phyloP scores from a whole-genome alignment of 1,140 invertebrate species.

The Nymphalis io region DNA sequence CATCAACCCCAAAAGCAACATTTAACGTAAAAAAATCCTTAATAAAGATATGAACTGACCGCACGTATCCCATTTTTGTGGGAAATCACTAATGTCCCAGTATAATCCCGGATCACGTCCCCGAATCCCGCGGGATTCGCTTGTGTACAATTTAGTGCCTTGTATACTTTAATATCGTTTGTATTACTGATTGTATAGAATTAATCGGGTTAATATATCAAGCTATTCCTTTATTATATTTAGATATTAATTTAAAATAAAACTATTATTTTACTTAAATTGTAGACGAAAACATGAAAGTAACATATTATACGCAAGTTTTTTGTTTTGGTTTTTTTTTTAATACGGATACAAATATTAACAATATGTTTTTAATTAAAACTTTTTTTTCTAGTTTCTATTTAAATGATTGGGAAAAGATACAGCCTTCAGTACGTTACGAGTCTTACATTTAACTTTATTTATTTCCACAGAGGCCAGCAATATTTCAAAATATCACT shows the following conservation, averaged over 20 bases:
- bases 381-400: too few species aligned
- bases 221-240: background rate
- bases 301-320: too few species aligned
- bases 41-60: slow-evolving; percentile 22
- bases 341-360: too few species aligned
- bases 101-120: slow-evolving; percentile 33
- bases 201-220: background rate
- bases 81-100: slow-evolving; percentile 34
- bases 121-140: slow-evolving; percentile 21
- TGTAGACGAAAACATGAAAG: too few species aligned
- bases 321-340: too few species aligned
- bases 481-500: too few species aligned
- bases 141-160: slow-evolving; percentile 24
- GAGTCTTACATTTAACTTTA: too few species aligned
- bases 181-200: background rate
- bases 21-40: slow-evolving; percentile 2
- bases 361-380: too few species aligned
- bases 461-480: too few species aligned
- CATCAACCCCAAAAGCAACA: background rate
- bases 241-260: background rate
- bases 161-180: slow-evolving; percentile 6
- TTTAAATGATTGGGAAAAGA: too few species aligned
- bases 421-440: too few species aligned
- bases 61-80: slow-evolving; percentile 29
- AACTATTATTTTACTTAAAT: background rate